Percentiles rank a stretch among this genome's conserved stretches.
These are phyloP conservation scores for Orthonyx spaldingii DNA, from an alignment of 2,113 vertebrate species.

Conservation along the genomic window DNA sequence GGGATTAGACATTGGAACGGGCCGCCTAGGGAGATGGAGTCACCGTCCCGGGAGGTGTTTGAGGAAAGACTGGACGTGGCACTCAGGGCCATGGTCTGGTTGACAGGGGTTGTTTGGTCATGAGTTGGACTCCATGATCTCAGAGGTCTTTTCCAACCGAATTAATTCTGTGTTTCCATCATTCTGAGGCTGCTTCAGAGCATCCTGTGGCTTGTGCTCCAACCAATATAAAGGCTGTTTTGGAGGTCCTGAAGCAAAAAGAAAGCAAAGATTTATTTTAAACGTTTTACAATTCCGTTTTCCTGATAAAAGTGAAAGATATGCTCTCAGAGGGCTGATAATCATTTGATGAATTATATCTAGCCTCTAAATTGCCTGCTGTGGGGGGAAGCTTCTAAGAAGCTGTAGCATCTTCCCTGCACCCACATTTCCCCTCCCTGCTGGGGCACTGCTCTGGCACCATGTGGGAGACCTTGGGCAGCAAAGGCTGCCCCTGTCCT, in stretches of 20 bases:
- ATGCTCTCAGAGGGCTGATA: neutral
- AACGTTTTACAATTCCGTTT: neutral
- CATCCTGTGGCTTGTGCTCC: too few relatives aligned
- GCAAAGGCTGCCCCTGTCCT: neutral
- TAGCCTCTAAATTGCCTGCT: neutral
- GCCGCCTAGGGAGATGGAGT: too few relatives aligned
- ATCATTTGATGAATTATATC: neutral
- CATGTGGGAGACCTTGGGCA: accelerated
- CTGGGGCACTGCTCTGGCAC: neutral
- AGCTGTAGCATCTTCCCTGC: neutral
- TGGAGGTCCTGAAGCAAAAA: neutral
- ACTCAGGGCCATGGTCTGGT: neutral
- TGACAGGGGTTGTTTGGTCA: neutral
- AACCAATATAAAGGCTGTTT: neutral
- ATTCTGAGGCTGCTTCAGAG: neutral
- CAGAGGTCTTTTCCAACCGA: neutral
- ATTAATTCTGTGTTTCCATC: neutral
- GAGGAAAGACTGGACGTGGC: neutral
- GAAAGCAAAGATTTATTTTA: neutral
- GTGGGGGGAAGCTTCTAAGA: neutral
- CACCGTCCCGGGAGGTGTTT: neutral
- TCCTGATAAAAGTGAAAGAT: neutral
- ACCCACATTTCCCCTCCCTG: neutral
- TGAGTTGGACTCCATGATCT: too few relatives aligned
- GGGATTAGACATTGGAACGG: neutral